Base-by-base conservation (phyloP, 1,140 invertebrate species). In the Pissodes strobi region DNA sequence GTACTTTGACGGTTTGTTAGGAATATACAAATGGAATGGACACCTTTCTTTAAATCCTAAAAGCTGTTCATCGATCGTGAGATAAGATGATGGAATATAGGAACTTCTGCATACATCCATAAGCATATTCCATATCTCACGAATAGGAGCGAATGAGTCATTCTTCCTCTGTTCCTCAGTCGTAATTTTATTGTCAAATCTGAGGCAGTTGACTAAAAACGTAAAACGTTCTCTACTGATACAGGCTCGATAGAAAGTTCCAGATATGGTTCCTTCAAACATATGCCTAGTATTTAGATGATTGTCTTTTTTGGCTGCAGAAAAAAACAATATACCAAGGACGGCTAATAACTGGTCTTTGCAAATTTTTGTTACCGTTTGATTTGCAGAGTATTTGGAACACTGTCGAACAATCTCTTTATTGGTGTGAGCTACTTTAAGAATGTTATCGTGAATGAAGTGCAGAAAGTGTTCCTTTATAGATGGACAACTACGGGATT, bases 121-220 rank as follows among this genome's bases (percentile, higher is more conserved):
- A n/a, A n/a, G n/a, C n/a, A n/a, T n/a, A n/a, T n/a, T n/a, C n/a
- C 60, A 81, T 38, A 79, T 63, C 39, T 78, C 67, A 64, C 74
- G 66, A 17, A 79, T 73, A 9, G 62, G 67, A 23, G 73, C 72
- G 69, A 80, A 78, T 59, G 69, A 62, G 64, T 78, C 76, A 19
- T 52, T 48, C 57, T 64, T 55, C 39, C 57, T 67, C 45, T 71
- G 52, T 58, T 64, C 57, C 1, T 48, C 39, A 56, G 73, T 67
- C 22, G 72, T 74, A 45, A n/a, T n/a, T n/a, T n/a, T 70, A 55
- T 58, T 79, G 80, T 61, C n/a, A n/a, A n/a, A n/a, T n/a, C n/a
- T n/a, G n/a, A n/a, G n/a, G n/a, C n/a, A n/a, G n/a, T n/a, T n/a
- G n/a, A n/a, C n/a, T n/a, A n/a, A n/a, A n/a, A n/a, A n/a, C n/a